Conservation (phyloP, 2,797 vertebrate species). For the Phalloptychus januarius region DNA sequence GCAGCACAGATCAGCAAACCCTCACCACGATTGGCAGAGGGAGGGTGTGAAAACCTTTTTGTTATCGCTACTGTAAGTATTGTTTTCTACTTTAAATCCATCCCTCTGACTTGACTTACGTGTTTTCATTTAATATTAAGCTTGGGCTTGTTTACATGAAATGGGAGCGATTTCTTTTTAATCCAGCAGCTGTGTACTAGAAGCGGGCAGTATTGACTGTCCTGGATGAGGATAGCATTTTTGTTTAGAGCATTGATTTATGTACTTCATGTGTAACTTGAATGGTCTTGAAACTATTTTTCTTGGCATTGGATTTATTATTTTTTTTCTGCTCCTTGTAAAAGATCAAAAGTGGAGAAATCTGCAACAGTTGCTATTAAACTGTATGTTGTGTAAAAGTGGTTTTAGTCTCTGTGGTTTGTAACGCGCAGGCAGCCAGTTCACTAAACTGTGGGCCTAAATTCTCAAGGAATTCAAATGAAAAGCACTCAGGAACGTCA, state of each 20-base stretch:
- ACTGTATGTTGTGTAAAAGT: conserved; percentile 13
- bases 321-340: conserved; percentile 10
- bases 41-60: conserved; percentile 75
- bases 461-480: conserved; percentile 26
- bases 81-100: conserved; percentile 60
- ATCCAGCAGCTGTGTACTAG: conserved; percentile 34
- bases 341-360: conserved; percentile 45
- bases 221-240: conserved; percentile 7
- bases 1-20: conserved; percentile 75
- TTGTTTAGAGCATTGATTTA: conserved; percentile 6
- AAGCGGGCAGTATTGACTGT: conserved; percentile 24
- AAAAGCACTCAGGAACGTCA: conserved; percentile 22
- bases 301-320: conserved; percentile 7
- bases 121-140: conserved; percentile 22
- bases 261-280: conserved; percentile 31
- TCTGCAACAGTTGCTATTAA: conserved; percentile 63
- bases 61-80: conserved; percentile 59
- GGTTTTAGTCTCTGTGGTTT: background rate
- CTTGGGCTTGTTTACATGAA: conserved; percentile 32
- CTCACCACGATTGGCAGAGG: conserved; percentile 88
- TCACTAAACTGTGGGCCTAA: conserved; percentile 51
- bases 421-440: conserved; percentile 49
- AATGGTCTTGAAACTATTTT: conserved; percentile 26
- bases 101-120: conserved; percentile 15
- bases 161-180: conserved; percentile 57